Evolutionary conservation across 2,113 vertebrate genomes (phyloP).

Genomic region (Gila orcuttii): DNA sequence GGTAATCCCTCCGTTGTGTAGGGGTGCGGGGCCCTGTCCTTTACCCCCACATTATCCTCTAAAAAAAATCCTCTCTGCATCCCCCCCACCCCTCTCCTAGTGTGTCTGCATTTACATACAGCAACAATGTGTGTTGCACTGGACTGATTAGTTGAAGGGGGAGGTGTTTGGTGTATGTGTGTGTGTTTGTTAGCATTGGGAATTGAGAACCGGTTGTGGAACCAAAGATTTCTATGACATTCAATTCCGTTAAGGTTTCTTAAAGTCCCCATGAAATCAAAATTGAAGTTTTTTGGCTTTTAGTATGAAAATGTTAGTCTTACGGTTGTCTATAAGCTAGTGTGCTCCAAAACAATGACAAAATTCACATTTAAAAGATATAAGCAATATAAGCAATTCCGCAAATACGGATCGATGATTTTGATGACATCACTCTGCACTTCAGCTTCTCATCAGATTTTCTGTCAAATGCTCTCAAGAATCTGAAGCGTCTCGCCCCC

Average conservation of each 20-base stretch:
- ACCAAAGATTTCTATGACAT: neutral
- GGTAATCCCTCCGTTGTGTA: slow-evolving; percentile 90
- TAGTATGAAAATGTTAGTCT: too few species aligned
- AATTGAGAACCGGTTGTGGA: slow-evolving; percentile 2
- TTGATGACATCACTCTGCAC: too few species aligned
- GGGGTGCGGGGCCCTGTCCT: slow-evolving; percentile 51
- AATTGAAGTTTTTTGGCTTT: too few species aligned
- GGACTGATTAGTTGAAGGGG: slow-evolving; percentile 78
- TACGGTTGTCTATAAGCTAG: too few species aligned
- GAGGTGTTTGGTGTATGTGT: slow-evolving; percentile 52
- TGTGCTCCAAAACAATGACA: too few species aligned
- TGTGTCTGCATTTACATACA: slow-evolving; percentile 90
- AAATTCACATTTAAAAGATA: too few species aligned
- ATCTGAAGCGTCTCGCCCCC: too few species aligned
- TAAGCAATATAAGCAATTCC: too few species aligned
- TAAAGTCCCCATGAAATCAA: too few species aligned
- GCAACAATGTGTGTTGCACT: slow-evolving; percentile 85
- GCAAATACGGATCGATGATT: too few species aligned
- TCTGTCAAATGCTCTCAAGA: too few species aligned
- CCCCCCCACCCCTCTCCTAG: slow-evolving; percentile 75
- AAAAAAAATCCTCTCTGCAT: slow-evolving; percentile 40
- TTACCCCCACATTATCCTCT: slow-evolving; percentile 57
- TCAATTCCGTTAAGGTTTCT: neutral
- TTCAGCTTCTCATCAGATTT: too few species aligned
- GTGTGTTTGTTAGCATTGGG: slow-evolving; percentile 34